These are phyloP conservation scores for Limenitis camilla DNA, from an alignment of 2,888 invertebrate species.

Conservation along the genomic window DNA sequence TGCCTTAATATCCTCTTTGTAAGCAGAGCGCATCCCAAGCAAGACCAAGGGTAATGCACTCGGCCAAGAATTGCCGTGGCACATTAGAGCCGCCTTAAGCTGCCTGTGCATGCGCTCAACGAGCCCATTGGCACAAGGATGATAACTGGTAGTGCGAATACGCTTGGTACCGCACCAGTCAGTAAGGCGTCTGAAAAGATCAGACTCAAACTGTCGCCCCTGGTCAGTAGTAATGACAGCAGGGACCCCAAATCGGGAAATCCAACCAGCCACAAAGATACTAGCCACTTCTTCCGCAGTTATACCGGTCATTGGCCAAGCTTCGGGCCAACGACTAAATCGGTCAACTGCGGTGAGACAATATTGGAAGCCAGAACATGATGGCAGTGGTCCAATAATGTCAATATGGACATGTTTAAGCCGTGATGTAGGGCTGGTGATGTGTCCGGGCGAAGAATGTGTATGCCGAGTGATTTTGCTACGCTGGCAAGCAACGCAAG, in stretches of 20 bases:
- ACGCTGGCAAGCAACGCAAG: constrained; percentile 36
- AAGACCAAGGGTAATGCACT: constrained; percentile 19
- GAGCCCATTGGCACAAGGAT: no score
- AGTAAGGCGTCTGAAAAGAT: background rate
- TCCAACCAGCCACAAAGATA: constrained; percentile 13
- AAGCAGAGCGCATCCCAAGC: constrained; percentile 23
- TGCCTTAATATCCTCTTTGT: constrained; percentile 20
- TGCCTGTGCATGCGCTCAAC: constrained; percentile 22
- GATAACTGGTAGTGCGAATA: constrained; percentile 16
- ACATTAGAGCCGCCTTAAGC: constrained; percentile 26
- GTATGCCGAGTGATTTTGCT: constrained; percentile 22
- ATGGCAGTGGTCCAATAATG: constrained; percentile 29
- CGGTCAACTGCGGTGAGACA: constrained; percentile 28
- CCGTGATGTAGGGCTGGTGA: constrained; percentile 13
- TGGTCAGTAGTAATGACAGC: constrained; percentile 8
- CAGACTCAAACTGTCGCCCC: constrained; percentile 17
- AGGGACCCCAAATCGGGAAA: constrained; percentile 20
- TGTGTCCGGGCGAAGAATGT: constrained; percentile 13
- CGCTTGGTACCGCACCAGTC: constrained; percentile 7
- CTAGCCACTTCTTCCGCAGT: constrained; percentile 19
- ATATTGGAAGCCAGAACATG: constrained; percentile 18
- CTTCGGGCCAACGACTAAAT: constrained; percentile 23
- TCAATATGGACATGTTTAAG: constrained; percentile 42
- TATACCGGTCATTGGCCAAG: constrained; percentile 22
- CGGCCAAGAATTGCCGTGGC: constrained; percentile 17